phyloP scores from a whole-genome alignment of 2,888 invertebrate genomes.

The Eudasyphora cyanicolor region DNA sequence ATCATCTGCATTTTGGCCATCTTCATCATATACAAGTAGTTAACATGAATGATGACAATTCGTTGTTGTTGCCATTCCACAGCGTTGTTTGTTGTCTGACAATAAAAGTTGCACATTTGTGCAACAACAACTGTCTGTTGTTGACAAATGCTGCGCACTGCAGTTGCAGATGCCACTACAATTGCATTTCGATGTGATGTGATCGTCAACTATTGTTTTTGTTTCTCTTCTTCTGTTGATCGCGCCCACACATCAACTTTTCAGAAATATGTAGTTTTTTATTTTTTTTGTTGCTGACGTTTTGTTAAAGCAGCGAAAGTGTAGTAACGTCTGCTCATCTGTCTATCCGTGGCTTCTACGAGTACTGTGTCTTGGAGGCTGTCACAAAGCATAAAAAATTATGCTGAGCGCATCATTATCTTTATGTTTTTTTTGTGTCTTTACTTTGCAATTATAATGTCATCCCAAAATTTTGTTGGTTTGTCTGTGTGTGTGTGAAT shows the following conservation, averaged over 20 bases:
- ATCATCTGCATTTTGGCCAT: conserved; percentile 48
- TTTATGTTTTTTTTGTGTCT: background rate
- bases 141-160: too few species aligned
- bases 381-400: background rate
- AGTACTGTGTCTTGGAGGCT: background rate
- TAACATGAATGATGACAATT: conserved; percentile 24
- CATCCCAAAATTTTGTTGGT: conserved; percentile 21
- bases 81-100: conserved; percentile 46
- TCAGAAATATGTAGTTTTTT: too few species aligned
- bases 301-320: conserved; percentile 53
- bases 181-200: too few species aligned
- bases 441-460: conserved; percentile 27
- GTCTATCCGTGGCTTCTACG: too few species aligned
- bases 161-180: conserved; percentile 3
- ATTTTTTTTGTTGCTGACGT: background rate
- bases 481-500: too few species aligned
- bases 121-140: background rate
- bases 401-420: conserved; percentile 27
- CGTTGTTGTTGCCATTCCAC: conserved; percentile 2
- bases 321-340: conserved; percentile 28
- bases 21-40: too few species aligned
- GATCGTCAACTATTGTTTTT: conserved; percentile 52
- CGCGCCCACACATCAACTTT: conserved; percentile 37
- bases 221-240: conserved; percentile 32
- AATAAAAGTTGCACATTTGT: background rate